Conservation (phyloP, 2,888 invertebrate genomes). For the Mesoligia furuncula region DNA sequence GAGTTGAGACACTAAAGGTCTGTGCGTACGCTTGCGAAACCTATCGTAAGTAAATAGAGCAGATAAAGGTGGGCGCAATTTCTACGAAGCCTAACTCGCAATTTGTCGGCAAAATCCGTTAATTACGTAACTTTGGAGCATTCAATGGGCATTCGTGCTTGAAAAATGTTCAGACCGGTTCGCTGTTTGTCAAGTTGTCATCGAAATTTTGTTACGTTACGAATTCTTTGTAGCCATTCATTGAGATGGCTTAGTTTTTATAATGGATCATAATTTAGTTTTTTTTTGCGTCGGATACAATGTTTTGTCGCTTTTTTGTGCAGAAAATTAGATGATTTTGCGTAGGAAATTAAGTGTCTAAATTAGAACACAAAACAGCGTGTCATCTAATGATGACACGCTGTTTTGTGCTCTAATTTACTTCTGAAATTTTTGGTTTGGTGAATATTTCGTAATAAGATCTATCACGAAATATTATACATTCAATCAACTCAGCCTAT, state of each 20-base stretch:
- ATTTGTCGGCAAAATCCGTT: slow-evolving; percentile 70
- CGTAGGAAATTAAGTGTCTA: slow-evolving; percentile 24
- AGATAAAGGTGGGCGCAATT: slow-evolving; percentile 75
- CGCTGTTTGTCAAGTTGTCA: slow-evolving; percentile 59
- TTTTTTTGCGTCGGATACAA: slow-evolving; percentile 25
- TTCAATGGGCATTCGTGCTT: slow-evolving; percentile 68
- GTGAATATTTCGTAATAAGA: not conserved
- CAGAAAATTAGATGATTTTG: slow-evolving; percentile 26
- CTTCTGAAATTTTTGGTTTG: not conserved
- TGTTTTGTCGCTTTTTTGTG: slow-evolving; percentile 42
- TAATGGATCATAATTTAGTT: slow-evolving; percentile 28
- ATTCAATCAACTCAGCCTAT: not conserved
- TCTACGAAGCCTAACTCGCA: slow-evolving; percentile 66
- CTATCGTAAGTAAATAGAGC: slow-evolving; percentile 71
- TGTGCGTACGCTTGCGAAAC: slow-evolving; percentile 76
- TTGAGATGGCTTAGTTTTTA: slow-evolving; percentile 63
- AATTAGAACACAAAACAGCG: too few relatives aligned
- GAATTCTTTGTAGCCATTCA: slow-evolving; percentile 51
- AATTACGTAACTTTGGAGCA: slow-evolving; percentile 67
- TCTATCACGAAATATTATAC: not conserved
- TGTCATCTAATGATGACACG: too few relatives aligned
- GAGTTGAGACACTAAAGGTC: slow-evolving; percentile 80
- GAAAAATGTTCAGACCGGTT: slow-evolving; percentile 66
- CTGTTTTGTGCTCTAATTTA: not conserved
- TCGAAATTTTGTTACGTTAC: slow-evolving; percentile 62